Evolutionary conservation across 2,797 vertebrate genomes (phyloP).

Genomic region (Cyprinella venusta): DNA sequence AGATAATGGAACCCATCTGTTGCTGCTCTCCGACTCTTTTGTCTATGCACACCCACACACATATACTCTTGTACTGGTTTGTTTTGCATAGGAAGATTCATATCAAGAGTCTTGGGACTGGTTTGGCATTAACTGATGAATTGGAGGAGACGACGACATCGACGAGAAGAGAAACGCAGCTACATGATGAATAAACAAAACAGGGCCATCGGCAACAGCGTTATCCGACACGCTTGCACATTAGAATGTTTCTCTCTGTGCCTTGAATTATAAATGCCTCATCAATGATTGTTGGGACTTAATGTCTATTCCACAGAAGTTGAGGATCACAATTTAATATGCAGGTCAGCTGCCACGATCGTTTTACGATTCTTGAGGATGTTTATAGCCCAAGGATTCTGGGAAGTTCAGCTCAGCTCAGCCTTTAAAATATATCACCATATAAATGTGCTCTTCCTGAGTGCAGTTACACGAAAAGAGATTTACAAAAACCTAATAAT

Average conservation of each 20-base stretch:
- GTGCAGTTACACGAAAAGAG: conserved; percentile 24
- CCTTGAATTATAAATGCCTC: conserved; percentile 28
- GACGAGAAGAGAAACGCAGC: conserved; percentile 12
- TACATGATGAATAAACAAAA: conserved; percentile 32
- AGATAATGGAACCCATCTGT: conserved; percentile 51
- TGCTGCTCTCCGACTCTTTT: neutral
- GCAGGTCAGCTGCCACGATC: conserved; percentile 29
- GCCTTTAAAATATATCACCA: conserved; percentile 37
- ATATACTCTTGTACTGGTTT: conserved; percentile 2
- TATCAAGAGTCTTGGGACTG: neutral
- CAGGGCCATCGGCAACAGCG: neutral
- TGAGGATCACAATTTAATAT: conserved; percentile 21
- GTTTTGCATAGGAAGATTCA: conserved; percentile 4
- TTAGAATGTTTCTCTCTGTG: conserved; percentile 25
- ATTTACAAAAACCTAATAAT: conserved; percentile 4
- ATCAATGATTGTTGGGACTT: conserved; percentile 31
- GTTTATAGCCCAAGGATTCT: conserved; percentile 39
- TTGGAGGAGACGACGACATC: neutral
- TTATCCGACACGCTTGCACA: neutral
- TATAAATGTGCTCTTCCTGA: conserved; percentile 9
- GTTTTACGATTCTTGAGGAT: conserved; percentile 23
- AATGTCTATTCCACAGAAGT: conserved; percentile 7
- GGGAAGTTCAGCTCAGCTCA: conserved; percentile 27
- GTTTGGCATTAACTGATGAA: conserved; percentile 23
- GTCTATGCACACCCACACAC: conserved; percentile 9